Evolutionary conservation across 2,797 vertebrate genomes (phyloP).

Genomic region (Dicrostonyx torquatus): DNA sequence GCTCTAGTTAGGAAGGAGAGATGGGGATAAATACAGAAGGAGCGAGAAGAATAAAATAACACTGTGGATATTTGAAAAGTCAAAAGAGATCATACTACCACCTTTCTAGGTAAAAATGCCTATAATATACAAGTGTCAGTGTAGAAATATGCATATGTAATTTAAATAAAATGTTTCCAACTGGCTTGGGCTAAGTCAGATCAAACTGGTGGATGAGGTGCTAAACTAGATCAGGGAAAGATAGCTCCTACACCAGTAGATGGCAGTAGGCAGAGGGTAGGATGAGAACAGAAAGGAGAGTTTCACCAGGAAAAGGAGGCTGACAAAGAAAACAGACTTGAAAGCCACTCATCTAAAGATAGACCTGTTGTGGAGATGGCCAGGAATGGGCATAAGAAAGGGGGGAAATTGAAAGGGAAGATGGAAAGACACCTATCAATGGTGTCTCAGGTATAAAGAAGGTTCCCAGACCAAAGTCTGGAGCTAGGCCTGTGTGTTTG

Average conservation of each 20-base stretch:
- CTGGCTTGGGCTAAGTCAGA: background rate
- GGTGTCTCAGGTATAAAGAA: background rate
- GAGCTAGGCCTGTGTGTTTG: background rate
- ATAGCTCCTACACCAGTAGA: background rate
- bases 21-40: background rate
- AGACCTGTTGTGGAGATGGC: background rate
- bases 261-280: background rate
- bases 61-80: background rate
- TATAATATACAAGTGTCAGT: too few relatives aligned
- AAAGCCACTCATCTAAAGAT: background rate
- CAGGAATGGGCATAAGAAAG: background rate
- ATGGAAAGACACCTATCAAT: background rate
- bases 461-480: background rate
- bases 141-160: background rate
- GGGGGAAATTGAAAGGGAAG: background rate
- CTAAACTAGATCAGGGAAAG: background rate
- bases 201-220: background rate
- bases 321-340: background rate
- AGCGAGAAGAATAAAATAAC: background rate
- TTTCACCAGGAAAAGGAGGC: background rate
- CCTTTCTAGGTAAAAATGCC: background rate
- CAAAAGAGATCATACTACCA: background rate
- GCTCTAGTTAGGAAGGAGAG: too few relatives aligned
- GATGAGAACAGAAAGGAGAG: background rate
- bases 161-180: background rate